Base-by-base conservation (phyloP, 2,888 invertebrate species). In the Cecidostiba fungosa region DNA sequence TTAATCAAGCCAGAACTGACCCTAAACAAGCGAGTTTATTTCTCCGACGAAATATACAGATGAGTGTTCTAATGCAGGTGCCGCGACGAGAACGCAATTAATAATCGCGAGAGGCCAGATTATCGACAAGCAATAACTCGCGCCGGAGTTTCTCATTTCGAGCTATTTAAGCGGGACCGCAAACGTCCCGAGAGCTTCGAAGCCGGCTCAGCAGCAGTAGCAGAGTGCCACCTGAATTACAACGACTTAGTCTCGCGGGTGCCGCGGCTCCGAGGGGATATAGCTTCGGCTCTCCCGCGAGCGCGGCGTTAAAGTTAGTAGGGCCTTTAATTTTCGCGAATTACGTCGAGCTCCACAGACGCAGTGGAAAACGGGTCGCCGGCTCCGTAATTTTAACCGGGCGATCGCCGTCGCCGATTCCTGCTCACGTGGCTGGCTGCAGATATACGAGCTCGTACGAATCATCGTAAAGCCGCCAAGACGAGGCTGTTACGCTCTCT, bases 401-500 rank as follows among this genome's bases (percentile, higher is more conserved):
- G 14, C 47, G 77, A 26, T 32, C 6, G 72, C 50, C 70, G 16
- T 6, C 29, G 6, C 32, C 82, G 50, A 81, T 73, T 80, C 59
- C 69, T 12, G 19, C 66, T 29, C 74, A 19, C 66, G 19, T 16
- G 26, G 69, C n/a, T 23, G 19, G 50, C 50, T 54, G 50, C 26
- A 69, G 62, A 86, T 86, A 77, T 80, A 70, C 76, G 85, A 76
- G 84, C 83, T 66, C 84, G 26, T 82, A 74, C 84, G 83, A 88
- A 87, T 88, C 87, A 85, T 82, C 87, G 84, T 87, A 87, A 88
- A 87, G 69, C 77, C 82, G 74, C 78, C 74, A 69, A 82, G 82
- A 73, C 77, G 73, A 39, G 80, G 81, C 70, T 84, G 85, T 79
- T 84, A 77, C 79, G 85, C 74, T 50, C 80, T 72, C 77, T 47